Conservation (phyloP, 2,113 vertebrate species). For the Tor tambroides region DNA sequence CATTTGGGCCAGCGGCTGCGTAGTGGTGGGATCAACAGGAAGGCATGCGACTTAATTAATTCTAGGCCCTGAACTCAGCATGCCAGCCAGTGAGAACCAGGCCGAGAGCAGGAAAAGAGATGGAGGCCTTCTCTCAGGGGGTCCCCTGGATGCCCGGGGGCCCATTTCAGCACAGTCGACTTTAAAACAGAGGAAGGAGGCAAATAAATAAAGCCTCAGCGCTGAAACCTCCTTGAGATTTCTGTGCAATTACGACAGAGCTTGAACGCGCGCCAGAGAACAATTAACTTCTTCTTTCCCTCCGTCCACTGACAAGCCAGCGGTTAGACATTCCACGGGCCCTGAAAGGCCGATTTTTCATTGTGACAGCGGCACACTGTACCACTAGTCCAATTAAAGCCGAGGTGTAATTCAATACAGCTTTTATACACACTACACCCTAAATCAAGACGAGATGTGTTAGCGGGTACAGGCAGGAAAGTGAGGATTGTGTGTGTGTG, state of each 20-base stretch:
- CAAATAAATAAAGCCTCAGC: constrained; percentile 69
- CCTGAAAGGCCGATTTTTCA: constrained; percentile 78
- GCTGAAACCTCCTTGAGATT: constrained; percentile 61
- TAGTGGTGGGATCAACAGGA: constrained; percentile 43
- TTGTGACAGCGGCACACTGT: constrained; percentile 74
- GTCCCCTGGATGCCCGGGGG: constrained; percentile 53
- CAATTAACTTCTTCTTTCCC: constrained; percentile 73
- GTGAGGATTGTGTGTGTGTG: constrained; percentile 45
- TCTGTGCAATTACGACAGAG: constrained; percentile 70
- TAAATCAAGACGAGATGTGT: constrained; percentile 64
- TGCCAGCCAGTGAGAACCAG: constrained; percentile 43
- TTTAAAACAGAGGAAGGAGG: constrained; percentile 65
- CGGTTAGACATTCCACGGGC: constrained; percentile 67
- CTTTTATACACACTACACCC: constrained; percentile 72
- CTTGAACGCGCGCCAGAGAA: constrained; percentile 70
- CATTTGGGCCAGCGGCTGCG: constrained; percentile 45
- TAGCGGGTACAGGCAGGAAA: constrained; percentile 28
- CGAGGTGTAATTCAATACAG: constrained; percentile 77
- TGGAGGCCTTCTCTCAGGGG: constrained; percentile 50
- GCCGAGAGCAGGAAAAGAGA: constrained; percentile 37
- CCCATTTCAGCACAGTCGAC: constrained; percentile 55
- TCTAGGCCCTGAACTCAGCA: constrained; percentile 31
- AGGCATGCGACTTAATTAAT: constrained; percentile 44
- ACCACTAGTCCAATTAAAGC: constrained; percentile 76
- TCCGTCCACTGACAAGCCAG: constrained; percentile 68